Evolutionary conservation across 2,797 vertebrate species (phyloP), one percentile per base, ranked within the genome.

Genomic region (Rousettus madagascariensis): DNA sequence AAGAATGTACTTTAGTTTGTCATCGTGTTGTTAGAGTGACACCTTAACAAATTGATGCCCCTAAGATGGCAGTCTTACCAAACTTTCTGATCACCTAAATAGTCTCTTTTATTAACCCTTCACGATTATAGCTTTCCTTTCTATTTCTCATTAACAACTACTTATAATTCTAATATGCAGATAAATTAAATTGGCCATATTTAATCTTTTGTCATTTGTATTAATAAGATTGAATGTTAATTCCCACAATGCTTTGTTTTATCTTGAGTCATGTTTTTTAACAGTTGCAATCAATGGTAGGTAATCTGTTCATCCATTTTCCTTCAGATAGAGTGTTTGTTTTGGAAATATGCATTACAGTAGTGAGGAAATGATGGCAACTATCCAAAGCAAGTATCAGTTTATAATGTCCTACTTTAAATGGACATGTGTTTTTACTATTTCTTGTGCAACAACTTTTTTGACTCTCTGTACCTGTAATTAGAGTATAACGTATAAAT

Each of bases 101-200:
- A 38, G 17, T 65, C 33, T 57, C 6, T 79, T 63, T 82, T 66
- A 63, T 88, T 91, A 95, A 90, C 15, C 19, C n/a, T 71, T 84
- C n/a, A 68, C 2, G 83, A 55, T 38, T 77, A 69, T 30, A 55
- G 43, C 38, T 8, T 87, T 91, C 63, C 68, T 86, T 83, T 84
- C 55, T 78, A 20, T 53, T 86, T 94, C 80, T 95, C 55, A 66
- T 17, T 57, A 41, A 71, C 12, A 91, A n/a, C 75, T 80, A 69
- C 69, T 93, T 79, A 90, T 55, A 87, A 90, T 82, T 91, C 55
- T 87, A 55, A 75, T n/a, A 46, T 74, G 8, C 28, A 96, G 33
- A 77, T 46, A 89, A 49, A 85, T 80, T 89, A 91, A 96, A 66
- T 28, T 46, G 57, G 33, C 20, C 28, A 88, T 28, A 74, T 57